phyloP scores from a whole-genome alignment of 2,113 vertebrate genomes.

The Archocentrus centrarchus region DNA sequence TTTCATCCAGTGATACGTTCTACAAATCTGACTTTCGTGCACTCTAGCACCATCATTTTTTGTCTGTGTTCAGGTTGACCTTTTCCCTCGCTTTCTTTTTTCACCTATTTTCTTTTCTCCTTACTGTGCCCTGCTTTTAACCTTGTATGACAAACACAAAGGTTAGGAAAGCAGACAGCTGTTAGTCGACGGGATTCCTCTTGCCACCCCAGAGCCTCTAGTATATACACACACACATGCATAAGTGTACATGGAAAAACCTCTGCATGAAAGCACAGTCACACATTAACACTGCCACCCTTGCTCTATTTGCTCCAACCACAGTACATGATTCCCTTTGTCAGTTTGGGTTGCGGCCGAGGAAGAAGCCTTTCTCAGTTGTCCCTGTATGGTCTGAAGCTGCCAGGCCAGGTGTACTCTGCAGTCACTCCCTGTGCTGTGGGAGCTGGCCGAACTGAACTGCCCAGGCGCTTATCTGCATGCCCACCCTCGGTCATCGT shows the following conservation, averaged over 20 bases:
- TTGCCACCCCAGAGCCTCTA: conserved; percentile 25
- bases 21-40: neutral
- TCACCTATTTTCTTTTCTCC: conserved; percentile 12
- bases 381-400: conserved; percentile 57
- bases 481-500: conserved; percentile 19
- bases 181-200: conserved; percentile 40
- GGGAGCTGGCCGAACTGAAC: conserved; percentile 17
- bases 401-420: conserved; percentile 73
- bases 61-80: conserved; percentile 33
- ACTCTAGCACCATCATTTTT: neutral
- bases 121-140: conserved; percentile 48
- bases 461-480: conserved; percentile 33
- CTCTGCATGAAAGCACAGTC: conserved; percentile 50
- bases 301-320: conserved; percentile 39
- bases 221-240: neutral
- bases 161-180: conserved; percentile 61
- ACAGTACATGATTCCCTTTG: conserved; percentile 65
- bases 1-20: neutral
- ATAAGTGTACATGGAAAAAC: conserved; percentile 12
- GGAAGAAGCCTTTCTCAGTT: conserved; percentile 55
- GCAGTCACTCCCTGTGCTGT: conserved; percentile 65
- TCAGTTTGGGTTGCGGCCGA: conserved; percentile 56
- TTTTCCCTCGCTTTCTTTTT: conserved; percentile 29
- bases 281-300: conserved; percentile 56
- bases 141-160: conserved; percentile 67